Base-by-base conservation (phyloP, 2,888 invertebrate genomes). In the Leucophenga maculata region DNA sequence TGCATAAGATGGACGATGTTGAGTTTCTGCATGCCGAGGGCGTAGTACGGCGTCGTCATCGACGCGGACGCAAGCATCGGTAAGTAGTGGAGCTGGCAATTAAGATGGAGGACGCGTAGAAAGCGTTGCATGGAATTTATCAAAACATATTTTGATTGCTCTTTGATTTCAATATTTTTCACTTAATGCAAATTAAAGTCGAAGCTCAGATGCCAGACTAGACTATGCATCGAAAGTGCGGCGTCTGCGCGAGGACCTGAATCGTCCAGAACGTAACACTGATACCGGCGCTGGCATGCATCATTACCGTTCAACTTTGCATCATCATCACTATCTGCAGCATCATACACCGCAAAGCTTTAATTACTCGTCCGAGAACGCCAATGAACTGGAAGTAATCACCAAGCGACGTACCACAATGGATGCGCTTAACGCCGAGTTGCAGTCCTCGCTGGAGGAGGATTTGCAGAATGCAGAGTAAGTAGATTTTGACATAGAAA, bases 41-140 rank as follows among this genome's bases (percentile, higher is more conserved):
- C 11, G 78, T 87, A 1, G 80, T 85, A n/a, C 82, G 86, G 32
- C 73, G 88, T 9, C 78, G 87, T 52, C 86, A 88, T 71, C 74
- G 88, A n/a, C 79, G 87, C 1, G 86, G 87, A 1, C 83, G 88
- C 22, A 88, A 88, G 71, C 82, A 86, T 75, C 81, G 87, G 87
- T 89, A 69, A 78, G 80, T 77, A 13, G 22, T 1, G 26, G 31
- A 13, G 50, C 8, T 26, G n/a, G 44, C 9, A 48, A 32, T 32
- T 6, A 32, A 32, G 8, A 44, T 4, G 39, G 1, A 1, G 0
- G 22, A n/a, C n/a, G n/a, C n/a, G n/a, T n/a, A n/a, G n/a, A n/a
- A n/a, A n/a, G n/a, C n/a, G n/a, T n/a, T n/a, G n/a, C n/a, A n/a
- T n/a, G n/a, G n/a, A n/a, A n/a, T n/a, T n/a, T n/a, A n/a, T n/a